Conservation (phyloP, 2,113 vertebrate genomes). For the Pteruthius melanotis region DNA sequence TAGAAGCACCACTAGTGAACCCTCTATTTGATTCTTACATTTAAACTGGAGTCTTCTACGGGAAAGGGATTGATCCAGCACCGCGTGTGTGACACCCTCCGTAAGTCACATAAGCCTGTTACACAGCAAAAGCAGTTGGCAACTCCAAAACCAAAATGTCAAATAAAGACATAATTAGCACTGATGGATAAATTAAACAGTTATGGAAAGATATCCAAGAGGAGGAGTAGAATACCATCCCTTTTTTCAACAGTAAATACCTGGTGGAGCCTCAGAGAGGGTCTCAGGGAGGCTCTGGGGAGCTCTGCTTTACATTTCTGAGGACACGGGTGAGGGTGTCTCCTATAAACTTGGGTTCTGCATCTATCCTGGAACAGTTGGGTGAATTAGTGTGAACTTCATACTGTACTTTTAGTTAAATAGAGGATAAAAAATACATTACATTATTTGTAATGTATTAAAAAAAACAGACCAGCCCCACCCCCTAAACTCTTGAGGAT, state of each 20-base stretch:
- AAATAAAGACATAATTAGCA: background rate
- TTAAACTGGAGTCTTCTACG: background rate
- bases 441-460: background rate
- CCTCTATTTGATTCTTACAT: background rate
- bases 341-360: fast-evolving
- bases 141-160: background rate
- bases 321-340: background rate
- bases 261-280: background rate
- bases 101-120: background rate
- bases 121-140: background rate
- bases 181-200: background rate
- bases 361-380: fast-evolving
- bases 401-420: background rate
- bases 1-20: background rate
- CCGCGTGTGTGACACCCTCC: fast-evolving
- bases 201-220: background rate
- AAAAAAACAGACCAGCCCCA: background rate
- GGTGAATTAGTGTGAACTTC: background rate
- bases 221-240: fast-evolving
- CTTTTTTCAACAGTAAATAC: background rate
- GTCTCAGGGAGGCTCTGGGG: no score
- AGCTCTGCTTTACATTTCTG: background rate
- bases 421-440: background rate
- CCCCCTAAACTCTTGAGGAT: background rate
- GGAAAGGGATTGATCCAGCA: background rate